Base-by-base conservation (phyloP, 2,113 vertebrate species). In the Corythornis cristatus region DNA sequence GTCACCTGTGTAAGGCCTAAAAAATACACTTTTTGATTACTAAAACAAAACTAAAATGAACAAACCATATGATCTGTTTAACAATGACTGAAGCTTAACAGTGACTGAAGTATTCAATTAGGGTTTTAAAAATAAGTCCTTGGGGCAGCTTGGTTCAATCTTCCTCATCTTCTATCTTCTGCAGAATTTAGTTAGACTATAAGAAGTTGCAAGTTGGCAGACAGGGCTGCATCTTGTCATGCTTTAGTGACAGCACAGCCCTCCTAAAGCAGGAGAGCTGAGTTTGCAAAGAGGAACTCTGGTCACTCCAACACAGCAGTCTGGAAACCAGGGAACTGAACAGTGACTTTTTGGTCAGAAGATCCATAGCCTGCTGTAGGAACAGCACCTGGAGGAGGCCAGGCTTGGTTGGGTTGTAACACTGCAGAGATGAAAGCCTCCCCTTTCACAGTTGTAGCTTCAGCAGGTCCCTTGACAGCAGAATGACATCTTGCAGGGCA, bases 381-480 rank as follows among this genome's bases (percentile, higher is more conserved):
- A 77, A 92, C 84, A 90, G 96, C 93, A 93, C 65, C 86, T 91
- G 7, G 25, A 80, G 86, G 67, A 87, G 75, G 78, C 29, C 75
- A 92, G 28, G 74, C 89, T 64, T 54, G 88, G 70, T 93, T 95
- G 80, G 89, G 87, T 60, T 67, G 61, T 88, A 77, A 93, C 0
- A 10, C 79, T 87, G 93, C 81, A 14, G 80, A 91, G 16, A 76
- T 86, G 80, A 94, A 58, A 29, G 94, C 80, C 89, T 96, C 94
- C 57, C 65, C 71, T 92, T 97, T 94, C 94, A 90, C 84, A 58
- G 74, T 93, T 83, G 81, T 2, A 72, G 91, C 54, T 80, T 88
- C 90, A 93, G 92, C 90, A 96, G 93, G 92, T 91, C 88, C 90
- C 92, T 96, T 5, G 5, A 88, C 91, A 80, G 92, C 86, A 88